Evolutionary conservation across 2,113 vertebrate species (phyloP).

Genomic region (Ploceus nigricollis): DNA sequence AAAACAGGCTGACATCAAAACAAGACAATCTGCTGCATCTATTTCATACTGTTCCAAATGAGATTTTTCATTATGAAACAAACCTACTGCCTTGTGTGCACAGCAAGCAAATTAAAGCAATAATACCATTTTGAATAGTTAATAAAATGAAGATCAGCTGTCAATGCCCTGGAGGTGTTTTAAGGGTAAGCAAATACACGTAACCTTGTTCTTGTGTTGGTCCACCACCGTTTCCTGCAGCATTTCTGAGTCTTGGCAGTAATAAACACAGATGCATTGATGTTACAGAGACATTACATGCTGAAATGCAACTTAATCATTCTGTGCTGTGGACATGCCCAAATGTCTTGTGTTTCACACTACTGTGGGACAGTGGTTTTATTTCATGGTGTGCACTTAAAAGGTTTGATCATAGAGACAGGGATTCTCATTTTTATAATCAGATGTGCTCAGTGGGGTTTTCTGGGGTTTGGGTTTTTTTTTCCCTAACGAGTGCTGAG

Average conservation of each 20-base stretch:
- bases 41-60: not conserved
- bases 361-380: not conserved
- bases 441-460: not conserved
- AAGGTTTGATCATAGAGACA: not conserved
- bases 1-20: slow-evolving; percentile 10
- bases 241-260: not conserved
- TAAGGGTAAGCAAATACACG: not conserved
- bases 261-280: not conserved
- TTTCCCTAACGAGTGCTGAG: not conserved
- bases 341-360: not conserved
- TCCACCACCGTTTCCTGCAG: not conserved
- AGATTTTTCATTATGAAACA: not conserved
- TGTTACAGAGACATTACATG: not conserved
- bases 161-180: not conserved
- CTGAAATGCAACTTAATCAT: not conserved
- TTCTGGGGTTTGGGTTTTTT: not conserved
- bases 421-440: not conserved
- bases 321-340: not conserved
- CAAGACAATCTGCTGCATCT: slow-evolving; percentile 17
- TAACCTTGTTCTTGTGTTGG: not conserved
- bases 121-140: slow-evolving; percentile 23
- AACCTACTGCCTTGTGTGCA: not conserved
- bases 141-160: not conserved
- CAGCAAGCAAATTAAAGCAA: slow-evolving; percentile 25
- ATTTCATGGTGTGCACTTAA: not conserved